Evolutionary conservation across 2,113 vertebrate genomes (phyloP).

Genomic region (Zosterops japonicus): DNA sequence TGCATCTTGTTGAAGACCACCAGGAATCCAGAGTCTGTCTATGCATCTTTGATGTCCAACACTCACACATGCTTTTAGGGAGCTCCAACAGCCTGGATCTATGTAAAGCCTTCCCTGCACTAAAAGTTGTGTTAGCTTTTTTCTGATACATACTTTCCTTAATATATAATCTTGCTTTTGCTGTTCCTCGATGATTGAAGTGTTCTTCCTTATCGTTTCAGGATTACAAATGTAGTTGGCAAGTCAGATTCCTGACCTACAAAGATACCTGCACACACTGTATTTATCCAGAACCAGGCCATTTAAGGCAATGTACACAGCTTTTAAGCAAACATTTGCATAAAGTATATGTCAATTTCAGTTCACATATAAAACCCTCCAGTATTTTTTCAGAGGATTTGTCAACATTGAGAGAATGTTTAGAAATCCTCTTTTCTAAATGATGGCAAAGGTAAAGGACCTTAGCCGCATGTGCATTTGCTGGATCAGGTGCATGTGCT

Average conservation of each 20-base stretch:
- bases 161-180: neutral
- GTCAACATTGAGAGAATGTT: neutral
- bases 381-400: slow-evolving; percentile 5
- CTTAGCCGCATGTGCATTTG: neutral
- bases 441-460: neutral
- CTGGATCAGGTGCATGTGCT: neutral
- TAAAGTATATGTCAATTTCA: neutral
- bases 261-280: neutral
- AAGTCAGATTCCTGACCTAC: neutral
- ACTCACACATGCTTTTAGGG: neutral
- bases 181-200: neutral
- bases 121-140: neutral
- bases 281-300: neutral
- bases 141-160: neutral
- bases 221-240: neutral
- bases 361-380: neutral
- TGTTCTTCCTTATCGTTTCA: neutral
- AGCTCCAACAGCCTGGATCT: neutral
- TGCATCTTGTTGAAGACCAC: neutral
- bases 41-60: neutral
- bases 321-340: neutral
- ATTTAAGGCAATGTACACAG: neutral
- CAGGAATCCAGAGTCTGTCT: neutral
- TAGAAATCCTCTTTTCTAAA: neutral
- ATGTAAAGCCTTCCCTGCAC: neutral